These are phyloP conservation scores for Phoeniculus purpureus DNA, from an alignment of 2,797 vertebrate species.

Conservation along the genomic window DNA sequence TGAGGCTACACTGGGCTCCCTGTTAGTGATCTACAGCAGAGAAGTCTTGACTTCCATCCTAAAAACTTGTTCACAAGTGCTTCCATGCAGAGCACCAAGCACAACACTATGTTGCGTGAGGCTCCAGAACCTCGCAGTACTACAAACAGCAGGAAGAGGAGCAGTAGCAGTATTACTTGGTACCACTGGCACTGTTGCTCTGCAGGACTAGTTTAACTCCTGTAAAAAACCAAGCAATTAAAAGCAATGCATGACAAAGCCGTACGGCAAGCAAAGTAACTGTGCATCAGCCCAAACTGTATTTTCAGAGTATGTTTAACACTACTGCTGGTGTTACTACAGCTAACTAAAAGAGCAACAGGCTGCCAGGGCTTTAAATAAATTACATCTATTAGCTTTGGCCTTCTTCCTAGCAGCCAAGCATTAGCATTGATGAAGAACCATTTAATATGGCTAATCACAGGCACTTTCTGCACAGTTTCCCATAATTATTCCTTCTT, in stretches of 20 bases:
- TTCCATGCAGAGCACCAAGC: background rate
- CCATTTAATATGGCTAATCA: conserved; percentile 42
- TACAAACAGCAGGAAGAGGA: background rate
- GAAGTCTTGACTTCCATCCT: background rate
- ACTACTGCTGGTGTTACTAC: conserved; percentile 17
- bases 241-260: background rate
- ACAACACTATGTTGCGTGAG: background rate
- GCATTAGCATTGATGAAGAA: conserved; percentile 41
- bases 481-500: conserved; percentile 1
- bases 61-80: background rate
- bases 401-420: conserved; percentile 54
- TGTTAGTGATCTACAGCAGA: background rate
- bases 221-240: conserved; percentile 31
- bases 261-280: background rate
- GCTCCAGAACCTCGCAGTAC: background rate
- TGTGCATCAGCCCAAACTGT: background rate
- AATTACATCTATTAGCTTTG: conserved; percentile 59
- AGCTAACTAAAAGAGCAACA: conserved; percentile 52
- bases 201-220: background rate
- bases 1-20: background rate
- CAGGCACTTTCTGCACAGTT: background rate
- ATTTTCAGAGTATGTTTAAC: conserved; percentile 35
- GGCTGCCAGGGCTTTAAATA: conserved; percentile 54
- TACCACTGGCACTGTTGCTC: background rate
- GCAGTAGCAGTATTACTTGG: background rate